Evolutionary conservation across 2,888 invertebrate species (phyloP), one percentile per base, ranked within the genome.

Genomic region (Caenorhabditis sp.): DNA sequence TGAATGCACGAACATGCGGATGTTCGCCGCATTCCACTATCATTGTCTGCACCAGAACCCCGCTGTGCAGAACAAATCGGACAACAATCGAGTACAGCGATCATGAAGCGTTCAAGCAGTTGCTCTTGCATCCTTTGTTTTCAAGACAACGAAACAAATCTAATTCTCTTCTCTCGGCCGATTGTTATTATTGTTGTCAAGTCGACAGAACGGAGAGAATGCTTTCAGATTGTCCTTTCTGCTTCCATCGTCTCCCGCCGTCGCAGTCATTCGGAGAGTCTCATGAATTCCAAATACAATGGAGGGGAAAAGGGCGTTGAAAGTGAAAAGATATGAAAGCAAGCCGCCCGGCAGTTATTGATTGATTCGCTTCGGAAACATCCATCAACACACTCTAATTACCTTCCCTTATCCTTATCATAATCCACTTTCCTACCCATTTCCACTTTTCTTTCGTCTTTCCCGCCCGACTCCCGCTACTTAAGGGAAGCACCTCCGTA

Each of bases 391-490:
- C 37, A 44, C 55, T 47, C 71, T 71, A 71, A 71, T 71, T 71
- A 71, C 71, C 62, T 44, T 61, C 55, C 53, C 76, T 61, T 67
- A 76, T 76, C 67, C 37, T 61, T 61, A 76, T 76, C 67, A 76
- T 61, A 76, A 76, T 76, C 67, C 60, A 51, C 53, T 76, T 72
- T 64, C 20, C 28, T 44, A 18, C 26, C 32, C 24, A 22, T 40
- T 37, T 20, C 35, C 40, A 50, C 53, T n/a, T 53, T 24, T 15
- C n/a, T 53, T 37, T 18, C 47, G n/a, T n/a, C n/a, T n/a, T n/a
- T n/a, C 13, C 2, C 40, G 18, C 18, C 20, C 53, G 22, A 18
- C 37, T 50, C 55, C 28, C 44, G 37, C 68, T 70, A n/a, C 47
- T 56, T 20, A 64, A 64, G 26, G 18, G 18, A 47, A 20, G 18